Evolutionary conservation across 2,888 invertebrate species (phyloP).

Genomic region (Lepidocyrtinus sp.): DNA sequence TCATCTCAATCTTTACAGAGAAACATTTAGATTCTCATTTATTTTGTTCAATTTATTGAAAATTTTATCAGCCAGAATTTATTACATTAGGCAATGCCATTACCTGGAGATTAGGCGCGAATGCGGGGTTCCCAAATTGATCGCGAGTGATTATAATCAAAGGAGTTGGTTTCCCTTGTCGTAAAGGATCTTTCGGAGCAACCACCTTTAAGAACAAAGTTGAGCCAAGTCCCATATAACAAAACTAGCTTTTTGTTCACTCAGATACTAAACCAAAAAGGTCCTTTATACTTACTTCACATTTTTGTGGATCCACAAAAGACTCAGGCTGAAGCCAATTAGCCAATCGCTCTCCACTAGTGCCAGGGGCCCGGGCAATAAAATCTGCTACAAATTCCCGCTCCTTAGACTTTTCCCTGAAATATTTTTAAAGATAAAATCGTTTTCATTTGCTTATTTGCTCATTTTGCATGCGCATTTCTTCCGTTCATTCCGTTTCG

Average conservation of each 20-base stretch:
- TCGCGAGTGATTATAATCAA: slow-evolving; percentile 88
- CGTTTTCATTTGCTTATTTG: too few relatives aligned
- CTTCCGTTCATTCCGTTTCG: too few relatives aligned
- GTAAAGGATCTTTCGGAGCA: slow-evolving; percentile 73
- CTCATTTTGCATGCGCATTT: too few relatives aligned
- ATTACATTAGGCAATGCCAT: slow-evolving; percentile 69
- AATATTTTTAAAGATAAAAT: slow-evolving; percentile 32
- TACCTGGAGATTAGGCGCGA: slow-evolving; percentile 88
- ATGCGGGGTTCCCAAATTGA: slow-evolving; percentile 91
- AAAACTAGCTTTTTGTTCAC: too few relatives aligned
- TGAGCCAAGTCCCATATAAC: too few relatives aligned
- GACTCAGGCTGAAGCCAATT: slow-evolving; percentile 96
- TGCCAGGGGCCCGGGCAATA: slow-evolving; percentile 87
- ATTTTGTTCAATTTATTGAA: slow-evolving; percentile 4
- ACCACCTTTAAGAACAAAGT: slow-evolving; percentile 58
- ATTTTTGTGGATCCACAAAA: slow-evolving; percentile 89
- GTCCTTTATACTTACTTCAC: slow-evolving; percentile 79
- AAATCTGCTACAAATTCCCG: slow-evolving; percentile 93
- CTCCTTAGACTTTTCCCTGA: slow-evolving; percentile 84
- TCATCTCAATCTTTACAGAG: slow-evolving; percentile 78
- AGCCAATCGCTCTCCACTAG: slow-evolving; percentile 92
- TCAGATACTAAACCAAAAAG: too few relatives aligned
- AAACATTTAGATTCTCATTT: slow-evolving; percentile 5
- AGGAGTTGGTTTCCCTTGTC: slow-evolving; percentile 88
- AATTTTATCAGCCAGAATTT: too few relatives aligned